Evolutionary conservation across 2,797 vertebrate species (phyloP).

Genomic region (Botia almorhae): DNA sequence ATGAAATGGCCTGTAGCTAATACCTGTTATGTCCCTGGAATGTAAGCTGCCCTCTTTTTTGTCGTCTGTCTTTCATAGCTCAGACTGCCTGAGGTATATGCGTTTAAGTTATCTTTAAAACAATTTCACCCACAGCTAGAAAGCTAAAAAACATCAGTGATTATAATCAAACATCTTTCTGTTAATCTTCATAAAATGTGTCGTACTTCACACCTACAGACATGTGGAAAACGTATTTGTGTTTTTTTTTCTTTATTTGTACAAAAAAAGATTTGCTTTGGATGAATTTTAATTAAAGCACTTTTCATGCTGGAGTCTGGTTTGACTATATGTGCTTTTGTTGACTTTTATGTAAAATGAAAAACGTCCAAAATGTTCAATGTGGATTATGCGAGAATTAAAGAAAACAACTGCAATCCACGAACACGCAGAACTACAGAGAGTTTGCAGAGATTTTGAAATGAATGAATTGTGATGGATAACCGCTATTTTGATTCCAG

Average conservation of each 20-base stretch:
- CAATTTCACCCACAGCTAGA: background rate
- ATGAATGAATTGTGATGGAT: background rate
- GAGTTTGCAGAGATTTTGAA: slow-evolving; percentile 1
- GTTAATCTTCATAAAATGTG: too few species aligned
- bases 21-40: slow-evolving; percentile 40
- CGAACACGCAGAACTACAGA: background rate
- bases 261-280: too few species aligned
- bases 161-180: too few species aligned
- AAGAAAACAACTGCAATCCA: background rate
- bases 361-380: background rate
- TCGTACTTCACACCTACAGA: too few species aligned
- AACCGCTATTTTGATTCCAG: background rate
- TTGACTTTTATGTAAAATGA: slow-evolving; percentile 1
- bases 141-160: background rate
- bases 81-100: slow-evolving; percentile 2
- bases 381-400: background rate
- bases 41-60: slow-evolving; percentile 1
- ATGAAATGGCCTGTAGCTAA: slow-evolving; percentile 46
- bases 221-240: too few species aligned
- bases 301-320: too few species aligned
- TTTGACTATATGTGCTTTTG: slow-evolving; percentile 14
- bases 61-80: slow-evolving; percentile 1
- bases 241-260: too few species aligned
- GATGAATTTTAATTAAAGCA: too few species aligned
- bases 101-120: background rate